A percentile compares a stretch with the other conserved stretches of the same genome.
phyloP scores from a whole-genome alignment of 2,888 invertebrate genomes.

The Glomeris marginata region DNA sequence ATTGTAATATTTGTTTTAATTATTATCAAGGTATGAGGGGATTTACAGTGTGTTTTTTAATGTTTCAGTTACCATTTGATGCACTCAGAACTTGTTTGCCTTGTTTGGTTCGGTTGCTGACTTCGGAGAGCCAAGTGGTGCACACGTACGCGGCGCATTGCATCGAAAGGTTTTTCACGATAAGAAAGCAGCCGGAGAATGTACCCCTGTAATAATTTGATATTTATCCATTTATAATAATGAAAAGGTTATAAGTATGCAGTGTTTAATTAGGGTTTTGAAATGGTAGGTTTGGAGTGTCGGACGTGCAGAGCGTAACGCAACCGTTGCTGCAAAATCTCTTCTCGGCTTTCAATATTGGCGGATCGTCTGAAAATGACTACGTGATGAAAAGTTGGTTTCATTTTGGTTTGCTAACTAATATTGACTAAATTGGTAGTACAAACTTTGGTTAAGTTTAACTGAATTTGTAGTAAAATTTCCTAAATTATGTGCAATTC shows the following conservation, averaged over 20 bases:
- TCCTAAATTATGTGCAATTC: no score
- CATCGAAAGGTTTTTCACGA: slow-evolving; percentile 69
- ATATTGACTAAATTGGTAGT: no score
- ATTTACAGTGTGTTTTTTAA: no score
- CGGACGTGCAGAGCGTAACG: slow-evolving; percentile 50
- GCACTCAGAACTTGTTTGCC: slow-evolving; percentile 59
- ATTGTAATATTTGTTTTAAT: background rate
- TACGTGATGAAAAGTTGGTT: slow-evolving; percentile 91
- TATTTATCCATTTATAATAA: background rate
- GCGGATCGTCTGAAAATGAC: slow-evolving; percentile 80
- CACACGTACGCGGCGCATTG: slow-evolving; percentile 90
- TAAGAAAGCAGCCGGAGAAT: slow-evolving; percentile 44
- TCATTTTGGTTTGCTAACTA: background rate
- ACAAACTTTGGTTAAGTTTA: no score
- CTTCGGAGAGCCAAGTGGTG: slow-evolving; percentile 65
- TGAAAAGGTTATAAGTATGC: slow-evolving; percentile 11
- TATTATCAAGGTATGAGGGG: no score
- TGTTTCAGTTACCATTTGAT: slow-evolving; percentile 57
- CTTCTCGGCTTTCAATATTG: slow-evolving; percentile 54
- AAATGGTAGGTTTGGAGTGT: slow-evolving; percentile 22
- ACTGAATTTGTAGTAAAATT: no score
- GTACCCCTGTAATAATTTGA: slow-evolving; percentile 35
- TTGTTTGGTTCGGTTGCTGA: slow-evolving; percentile 58
- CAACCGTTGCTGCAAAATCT: slow-evolving; percentile 54
- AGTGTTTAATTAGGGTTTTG: no score